These are phyloP conservation scores for Planococcus citri DNA, from an alignment of 1,140 invertebrate genomes.

Conservation along the genomic window DNA sequence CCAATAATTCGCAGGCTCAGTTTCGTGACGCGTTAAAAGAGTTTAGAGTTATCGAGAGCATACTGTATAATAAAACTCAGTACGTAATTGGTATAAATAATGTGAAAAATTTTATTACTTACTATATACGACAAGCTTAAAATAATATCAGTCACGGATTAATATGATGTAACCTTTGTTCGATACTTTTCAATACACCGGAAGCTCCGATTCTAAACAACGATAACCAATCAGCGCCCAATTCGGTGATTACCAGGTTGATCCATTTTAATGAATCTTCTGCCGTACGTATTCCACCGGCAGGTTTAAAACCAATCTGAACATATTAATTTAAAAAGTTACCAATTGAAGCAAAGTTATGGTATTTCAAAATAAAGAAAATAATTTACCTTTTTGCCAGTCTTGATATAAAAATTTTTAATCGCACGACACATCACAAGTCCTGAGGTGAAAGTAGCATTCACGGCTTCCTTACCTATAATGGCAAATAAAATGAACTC, in stretches of 20 bases:
- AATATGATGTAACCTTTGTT: conserved; percentile 21
- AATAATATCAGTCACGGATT: too few relatives aligned
- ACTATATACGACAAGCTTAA: too few relatives aligned
- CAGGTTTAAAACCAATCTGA: conserved; percentile 91
- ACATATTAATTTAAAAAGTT: too few relatives aligned
- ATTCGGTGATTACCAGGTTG: conserved; percentile 65
- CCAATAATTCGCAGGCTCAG: too few relatives aligned
- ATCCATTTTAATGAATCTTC: conserved; percentile 81
- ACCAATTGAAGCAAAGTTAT: too few relatives aligned
- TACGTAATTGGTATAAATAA: too few relatives aligned
- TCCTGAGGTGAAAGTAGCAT: conserved; percentile 83
- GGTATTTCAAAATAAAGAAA: not conserved
- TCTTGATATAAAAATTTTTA: conserved; percentile 57
- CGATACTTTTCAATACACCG: conserved; percentile 67
- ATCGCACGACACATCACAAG: conserved; percentile 92
- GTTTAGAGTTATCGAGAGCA: too few relatives aligned
- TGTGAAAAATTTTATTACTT: too few relatives aligned
- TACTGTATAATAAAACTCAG: too few relatives aligned
- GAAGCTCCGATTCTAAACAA: conserved; percentile 94
- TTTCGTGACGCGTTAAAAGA: too few relatives aligned
- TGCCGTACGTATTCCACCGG: conserved; percentile 84
- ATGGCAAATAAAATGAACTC: conserved; percentile 33
- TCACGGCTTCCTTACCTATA: conserved; percentile 91
- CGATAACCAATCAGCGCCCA: conserved; percentile 77
- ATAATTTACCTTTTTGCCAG: conserved; percentile 54